These are phyloP conservation scores for Sinocyclocheilus grahami DNA, from an alignment of 2,113 vertebrate genomes.

Conservation along the genomic window DNA sequence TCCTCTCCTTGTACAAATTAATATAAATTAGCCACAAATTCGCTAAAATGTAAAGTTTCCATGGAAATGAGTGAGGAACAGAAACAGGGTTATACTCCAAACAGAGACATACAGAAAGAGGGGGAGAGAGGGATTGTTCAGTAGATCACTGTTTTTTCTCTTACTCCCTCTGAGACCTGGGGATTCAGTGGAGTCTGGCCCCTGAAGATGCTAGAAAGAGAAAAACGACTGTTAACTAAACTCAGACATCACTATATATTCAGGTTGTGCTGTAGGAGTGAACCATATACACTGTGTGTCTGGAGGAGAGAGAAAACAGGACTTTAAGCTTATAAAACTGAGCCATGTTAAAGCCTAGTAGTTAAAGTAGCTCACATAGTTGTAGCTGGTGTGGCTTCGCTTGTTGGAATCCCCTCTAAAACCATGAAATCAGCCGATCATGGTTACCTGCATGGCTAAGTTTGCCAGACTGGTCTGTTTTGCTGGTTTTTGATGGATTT, in stretches of 20 bases:
- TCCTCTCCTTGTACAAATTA: too few relatives aligned
- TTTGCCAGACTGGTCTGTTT: too few relatives aligned
- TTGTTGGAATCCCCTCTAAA: not conserved
- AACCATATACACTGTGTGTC: not conserved
- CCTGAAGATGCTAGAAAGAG: not conserved
- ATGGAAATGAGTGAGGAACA: not conserved
- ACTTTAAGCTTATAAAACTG: not conserved
- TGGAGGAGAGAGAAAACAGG: too few relatives aligned
- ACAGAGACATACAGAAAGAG: not conserved
- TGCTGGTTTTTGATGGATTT: too few relatives aligned
- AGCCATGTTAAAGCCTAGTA: not conserved
- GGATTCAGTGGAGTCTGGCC: not conserved
- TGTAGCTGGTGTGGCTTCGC: not conserved
- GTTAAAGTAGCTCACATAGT: not conserved
- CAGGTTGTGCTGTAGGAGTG: not conserved
- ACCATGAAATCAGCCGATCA: not conserved
- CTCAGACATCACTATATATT: not conserved
- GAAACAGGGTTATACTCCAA: not conserved
- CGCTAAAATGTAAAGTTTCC: not conserved
- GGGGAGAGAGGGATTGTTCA: not conserved
- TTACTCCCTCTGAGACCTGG: conserved; percentile 2
- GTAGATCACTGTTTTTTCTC: not conserved
- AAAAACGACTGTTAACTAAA: not conserved
- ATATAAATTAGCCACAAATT: not conserved
- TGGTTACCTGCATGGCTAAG: too few relatives aligned